phyloP scores from a whole-genome alignment of 2,888 invertebrate species.

The Theretra japonica region DNA sequence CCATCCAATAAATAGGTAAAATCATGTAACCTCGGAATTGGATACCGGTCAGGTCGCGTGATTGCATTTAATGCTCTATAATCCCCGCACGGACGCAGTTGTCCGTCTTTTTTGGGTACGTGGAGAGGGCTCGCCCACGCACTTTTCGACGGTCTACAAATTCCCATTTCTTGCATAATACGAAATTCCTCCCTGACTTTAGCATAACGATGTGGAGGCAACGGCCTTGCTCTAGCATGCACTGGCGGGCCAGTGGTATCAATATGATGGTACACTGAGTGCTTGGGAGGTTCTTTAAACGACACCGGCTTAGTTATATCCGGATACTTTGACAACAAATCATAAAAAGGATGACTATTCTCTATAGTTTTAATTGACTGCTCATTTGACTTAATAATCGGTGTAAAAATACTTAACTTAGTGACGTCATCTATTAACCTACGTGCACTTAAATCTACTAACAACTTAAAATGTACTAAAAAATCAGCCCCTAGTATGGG shows the following conservation, averaged over 20 bases:
- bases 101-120: constrained; percentile 39
- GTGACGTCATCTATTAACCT: constrained; percentile 39
- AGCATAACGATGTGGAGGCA: constrained; percentile 52
- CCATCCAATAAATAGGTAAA: constrained; percentile 31
- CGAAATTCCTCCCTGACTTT: constrained; percentile 54
- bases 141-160: constrained; percentile 63
- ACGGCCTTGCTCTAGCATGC: constrained; percentile 48
- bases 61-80: constrained; percentile 28
- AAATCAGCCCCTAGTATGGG: constrained; percentile 48
- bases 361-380: constrained; percentile 25
- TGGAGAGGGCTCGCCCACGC: constrained; percentile 57
- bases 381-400: constrained; percentile 28
- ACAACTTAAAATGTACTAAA: constrained; percentile 37
- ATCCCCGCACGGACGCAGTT: constrained; percentile 34
- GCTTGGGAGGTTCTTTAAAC: constrained; percentile 37
- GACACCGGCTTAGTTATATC: constrained; percentile 40
- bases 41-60: constrained; percentile 31
- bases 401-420: constrained; percentile 31
- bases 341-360: constrained; percentile 31
- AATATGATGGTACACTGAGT: constrained; percentile 48
- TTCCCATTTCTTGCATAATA: constrained; percentile 55
- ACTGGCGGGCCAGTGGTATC: constrained; percentile 56
- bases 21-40: constrained; percentile 30
- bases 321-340: constrained; percentile 34
- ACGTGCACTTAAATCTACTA: constrained; percentile 39